These are phyloP conservation scores for Cydia strobilella DNA, from an alignment of 1,140 invertebrate genomes.

Conservation along the genomic window DNA sequence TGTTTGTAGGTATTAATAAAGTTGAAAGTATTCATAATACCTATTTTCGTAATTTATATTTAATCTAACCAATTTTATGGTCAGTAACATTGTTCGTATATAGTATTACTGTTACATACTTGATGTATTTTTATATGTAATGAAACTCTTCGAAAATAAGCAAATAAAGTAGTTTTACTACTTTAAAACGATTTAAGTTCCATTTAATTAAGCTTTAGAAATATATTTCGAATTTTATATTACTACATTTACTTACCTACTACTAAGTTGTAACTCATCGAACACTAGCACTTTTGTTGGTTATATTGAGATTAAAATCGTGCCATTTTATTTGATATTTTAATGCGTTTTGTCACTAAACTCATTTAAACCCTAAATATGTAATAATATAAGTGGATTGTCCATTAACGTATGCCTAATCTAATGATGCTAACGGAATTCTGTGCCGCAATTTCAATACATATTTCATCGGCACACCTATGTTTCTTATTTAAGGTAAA, in stretches of 20 bases:
- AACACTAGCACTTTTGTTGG: background rate
- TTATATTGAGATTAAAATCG: background rate
- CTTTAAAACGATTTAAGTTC: background rate
- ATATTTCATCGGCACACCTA: too few species aligned
- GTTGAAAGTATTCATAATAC: background rate
- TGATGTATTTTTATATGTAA: constrained; percentile 8
- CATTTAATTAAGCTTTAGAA: constrained; percentile 12
- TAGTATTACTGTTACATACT: constrained; percentile 1
- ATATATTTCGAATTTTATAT: background rate
- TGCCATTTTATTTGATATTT: background rate
- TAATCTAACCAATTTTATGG: constrained; percentile 7
- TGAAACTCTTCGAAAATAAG: background rate
- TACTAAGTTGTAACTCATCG: constrained; percentile 1
- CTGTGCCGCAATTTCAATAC: background rate
- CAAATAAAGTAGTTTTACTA: background rate
- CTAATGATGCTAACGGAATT: background rate
- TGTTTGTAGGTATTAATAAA: constrained; percentile 8
- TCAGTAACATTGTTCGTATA: constrained; percentile 6
- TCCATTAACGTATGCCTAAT: background rate
- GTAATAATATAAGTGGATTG: background rate
- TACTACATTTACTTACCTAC: background rate
- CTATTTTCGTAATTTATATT: constrained; percentile 12
- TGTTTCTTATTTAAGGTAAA: too few species aligned
- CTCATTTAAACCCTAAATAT: background rate
- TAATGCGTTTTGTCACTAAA: background rate